Conservation (phyloP, 2,797 vertebrate genomes). For the Pyrocephalus nanus region DNA sequence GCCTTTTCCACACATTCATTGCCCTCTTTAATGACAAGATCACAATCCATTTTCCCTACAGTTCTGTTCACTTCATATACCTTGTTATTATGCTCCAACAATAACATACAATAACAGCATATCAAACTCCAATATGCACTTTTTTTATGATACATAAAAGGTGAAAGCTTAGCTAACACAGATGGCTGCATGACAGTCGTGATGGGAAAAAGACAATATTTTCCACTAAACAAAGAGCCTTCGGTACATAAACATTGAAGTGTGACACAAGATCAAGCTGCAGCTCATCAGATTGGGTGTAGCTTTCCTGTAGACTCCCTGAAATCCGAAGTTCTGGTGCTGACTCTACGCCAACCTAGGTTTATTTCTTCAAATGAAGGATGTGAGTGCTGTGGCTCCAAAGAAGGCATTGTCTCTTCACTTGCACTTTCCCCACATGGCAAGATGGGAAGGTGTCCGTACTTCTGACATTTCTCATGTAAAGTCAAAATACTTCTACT, state of each 20-base stretch:
- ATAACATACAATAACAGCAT: not conserved
- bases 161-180: constrained; percentile 6
- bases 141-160: not conserved
- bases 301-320: not conserved
- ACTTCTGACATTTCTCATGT: not conserved
- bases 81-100: not conserved
- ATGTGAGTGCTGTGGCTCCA: not conserved
- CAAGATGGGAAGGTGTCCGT: not conserved
- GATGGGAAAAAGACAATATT: not conserved
- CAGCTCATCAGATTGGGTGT: not conserved
- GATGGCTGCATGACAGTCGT: not conserved
- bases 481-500: not conserved
- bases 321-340: not conserved
- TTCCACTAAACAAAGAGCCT: not conserved
- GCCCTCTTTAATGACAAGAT: not conserved
- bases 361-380: not conserved
- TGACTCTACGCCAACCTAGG: fast-evolving
- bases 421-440: not conserved
- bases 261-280: not conserved
- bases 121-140: not conserved
- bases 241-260: not conserved
- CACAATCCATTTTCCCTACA: not conserved
- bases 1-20: not conserved
- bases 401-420: not conserved
- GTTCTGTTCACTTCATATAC: not conserved